Conservation (phyloP, 2,888 invertebrate genomes). For the Apodemia mormo region DNA sequence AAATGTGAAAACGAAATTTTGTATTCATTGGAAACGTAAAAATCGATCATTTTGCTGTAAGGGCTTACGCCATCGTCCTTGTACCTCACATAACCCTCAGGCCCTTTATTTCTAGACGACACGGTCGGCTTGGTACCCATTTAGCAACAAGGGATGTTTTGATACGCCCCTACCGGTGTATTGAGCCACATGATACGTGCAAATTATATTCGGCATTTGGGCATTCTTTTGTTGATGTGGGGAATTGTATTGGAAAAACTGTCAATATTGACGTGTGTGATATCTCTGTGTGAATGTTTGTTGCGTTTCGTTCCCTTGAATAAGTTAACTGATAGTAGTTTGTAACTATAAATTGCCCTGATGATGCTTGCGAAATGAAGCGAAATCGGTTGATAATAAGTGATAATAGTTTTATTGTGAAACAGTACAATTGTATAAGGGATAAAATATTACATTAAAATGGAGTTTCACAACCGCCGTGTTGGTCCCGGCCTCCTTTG, state of each 20-base stretch:
- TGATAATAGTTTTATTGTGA: too few species aligned
- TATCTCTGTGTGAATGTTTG: too few species aligned
- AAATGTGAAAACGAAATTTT: not conserved
- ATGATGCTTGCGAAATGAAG: too few species aligned
- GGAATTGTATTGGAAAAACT: not conserved
- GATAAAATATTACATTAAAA: too few species aligned
- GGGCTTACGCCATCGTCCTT: conserved; percentile 21
- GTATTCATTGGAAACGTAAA: conserved; percentile 1
- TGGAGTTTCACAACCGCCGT: too few species aligned
- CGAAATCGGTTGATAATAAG: too few species aligned
- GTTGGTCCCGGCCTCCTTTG: too few species aligned
- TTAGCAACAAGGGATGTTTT: conserved; percentile 31
- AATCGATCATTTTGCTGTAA: conserved; percentile 8
- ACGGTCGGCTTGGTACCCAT: conserved; percentile 44
- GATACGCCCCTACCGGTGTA: conserved; percentile 22
- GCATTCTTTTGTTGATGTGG: not conserved
- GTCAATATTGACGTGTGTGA: too few species aligned
- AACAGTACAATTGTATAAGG: too few species aligned
- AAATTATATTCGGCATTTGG: not conserved
- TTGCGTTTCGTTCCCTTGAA: too few species aligned
- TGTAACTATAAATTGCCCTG: too few species aligned
- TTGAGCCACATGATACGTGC: not conserved
- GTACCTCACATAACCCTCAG: conserved; percentile 40
- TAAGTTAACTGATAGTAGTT: too few species aligned
- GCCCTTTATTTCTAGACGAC: conserved; percentile 50